Evolutionary conservation across 2,888 invertebrate genomes (phyloP).

Genomic region (Phlogophora meticulosa): DNA sequence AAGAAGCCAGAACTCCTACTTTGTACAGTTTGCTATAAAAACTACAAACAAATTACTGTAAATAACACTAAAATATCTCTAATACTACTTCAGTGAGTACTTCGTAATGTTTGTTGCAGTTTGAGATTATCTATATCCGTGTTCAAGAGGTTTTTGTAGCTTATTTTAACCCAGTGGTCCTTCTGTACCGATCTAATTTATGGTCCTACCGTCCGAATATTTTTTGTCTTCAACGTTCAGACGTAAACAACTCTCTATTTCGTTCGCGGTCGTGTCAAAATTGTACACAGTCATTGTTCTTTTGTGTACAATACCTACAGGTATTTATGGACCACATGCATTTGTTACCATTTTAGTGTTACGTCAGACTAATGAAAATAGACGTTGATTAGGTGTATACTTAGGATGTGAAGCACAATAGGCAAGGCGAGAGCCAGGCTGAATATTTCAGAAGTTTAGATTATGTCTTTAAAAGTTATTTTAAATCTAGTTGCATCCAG

Average conservation of each 20-base stretch:
- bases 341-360: slow-evolving; percentile 42
- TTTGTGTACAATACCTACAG: slow-evolving; percentile 42
- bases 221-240: slow-evolving; percentile 73
- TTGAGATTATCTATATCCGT: too few relatives aligned
- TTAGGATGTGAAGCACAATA: neutral
- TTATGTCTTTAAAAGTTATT: too few relatives aligned
- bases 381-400: slow-evolving; percentile 14
- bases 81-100: neutral
- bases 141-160: neutral
- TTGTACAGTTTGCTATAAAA: neutral
- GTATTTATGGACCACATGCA: slow-evolving; percentile 34
- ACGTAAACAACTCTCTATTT: slow-evolving; percentile 86
- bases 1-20: slow-evolving; percentile 18
- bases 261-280: slow-evolving; percentile 65
- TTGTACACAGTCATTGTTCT: slow-evolving; percentile 56
- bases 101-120: neutral
- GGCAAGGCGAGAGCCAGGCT: neutral
- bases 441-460: neutral
- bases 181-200: slow-evolving; percentile 6
- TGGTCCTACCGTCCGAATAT: slow-evolving; percentile 65
- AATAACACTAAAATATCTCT: neutral
- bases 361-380: slow-evolving; percentile 38
- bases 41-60: neutral
- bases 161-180: neutral
- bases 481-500: too few relatives aligned